Conservation (phyloP, 2,888 invertebrate species). For the Gisinianus flammeolus region DNA sequence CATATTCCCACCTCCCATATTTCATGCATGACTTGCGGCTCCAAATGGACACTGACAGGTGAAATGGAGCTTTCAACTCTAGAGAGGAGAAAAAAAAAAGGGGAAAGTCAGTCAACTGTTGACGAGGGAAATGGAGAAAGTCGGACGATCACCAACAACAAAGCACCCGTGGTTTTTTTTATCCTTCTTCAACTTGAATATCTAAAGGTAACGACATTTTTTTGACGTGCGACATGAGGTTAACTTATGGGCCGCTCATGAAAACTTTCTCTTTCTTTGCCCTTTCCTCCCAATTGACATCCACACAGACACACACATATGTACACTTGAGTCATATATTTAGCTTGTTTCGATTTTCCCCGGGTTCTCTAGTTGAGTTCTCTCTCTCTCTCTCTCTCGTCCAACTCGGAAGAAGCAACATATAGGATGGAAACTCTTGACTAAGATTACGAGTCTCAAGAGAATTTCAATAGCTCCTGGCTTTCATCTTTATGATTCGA, state of each 20-base stretch:
- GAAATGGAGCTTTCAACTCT: too few species aligned
- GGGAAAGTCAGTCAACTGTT: too few species aligned
- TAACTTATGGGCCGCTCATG: constrained; percentile 2
- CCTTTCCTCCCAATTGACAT: not conserved
- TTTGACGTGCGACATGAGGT: constrained; percentile 14
- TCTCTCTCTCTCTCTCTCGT: constrained; percentile 1
- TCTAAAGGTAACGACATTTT: not conserved
- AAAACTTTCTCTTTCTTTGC: constrained; percentile 4
- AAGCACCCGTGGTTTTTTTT: too few species aligned
- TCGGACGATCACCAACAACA: too few species aligned
- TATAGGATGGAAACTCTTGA: not conserved
- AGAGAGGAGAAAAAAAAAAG: too few species aligned
- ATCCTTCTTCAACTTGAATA: too few species aligned
- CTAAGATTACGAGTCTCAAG: constrained; percentile 27
- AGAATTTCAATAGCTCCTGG: constrained; percentile 22
- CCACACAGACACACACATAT: too few species aligned
- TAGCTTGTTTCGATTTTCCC: constrained; percentile 3
- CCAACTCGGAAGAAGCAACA: not conserved
- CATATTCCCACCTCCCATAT: not conserved
- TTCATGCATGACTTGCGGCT: not conserved
- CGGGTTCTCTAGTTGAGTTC: not conserved
- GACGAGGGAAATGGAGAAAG: not conserved
- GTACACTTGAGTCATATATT: not conserved
- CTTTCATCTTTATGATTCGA: constrained; percentile 38
- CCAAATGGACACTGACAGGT: constrained; percentile 22